Evolutionary conservation across 1,140 invertebrate genomes (phyloP).

Genomic region (Bactericera cockerelli): DNA sequence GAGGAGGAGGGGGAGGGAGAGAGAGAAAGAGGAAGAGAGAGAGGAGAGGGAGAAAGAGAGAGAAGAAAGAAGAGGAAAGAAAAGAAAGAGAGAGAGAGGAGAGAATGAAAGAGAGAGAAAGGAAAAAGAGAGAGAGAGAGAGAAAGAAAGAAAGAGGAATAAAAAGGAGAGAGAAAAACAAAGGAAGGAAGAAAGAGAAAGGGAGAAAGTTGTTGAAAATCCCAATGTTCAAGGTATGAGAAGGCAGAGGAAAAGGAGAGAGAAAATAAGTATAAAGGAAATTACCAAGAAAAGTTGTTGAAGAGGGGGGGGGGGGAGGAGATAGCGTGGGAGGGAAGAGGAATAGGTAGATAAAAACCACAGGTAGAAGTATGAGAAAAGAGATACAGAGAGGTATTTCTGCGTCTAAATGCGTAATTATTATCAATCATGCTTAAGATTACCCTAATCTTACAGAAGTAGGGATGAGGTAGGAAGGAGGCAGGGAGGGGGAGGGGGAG

Average conservation of each 20-base stretch:
- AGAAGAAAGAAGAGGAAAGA: not conserved
- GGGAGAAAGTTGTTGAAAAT: slow-evolving; percentile 13
- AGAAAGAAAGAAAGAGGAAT: not conserved
- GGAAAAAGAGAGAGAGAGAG: no score
- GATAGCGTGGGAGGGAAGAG: slow-evolving; percentile 16
- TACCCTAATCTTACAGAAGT: no score
- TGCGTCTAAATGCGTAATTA: no score
- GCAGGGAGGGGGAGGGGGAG: not conserved
- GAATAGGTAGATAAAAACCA: slow-evolving; percentile 12
- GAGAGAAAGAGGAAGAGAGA: slow-evolving; percentile 18
- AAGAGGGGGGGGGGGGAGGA: slow-evolving; percentile 12
- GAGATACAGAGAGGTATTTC: not conserved
- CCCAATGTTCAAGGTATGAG: slow-evolving; percentile 10
- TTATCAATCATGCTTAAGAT: no score
- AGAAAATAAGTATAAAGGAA: no score
- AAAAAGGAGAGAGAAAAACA: no score
- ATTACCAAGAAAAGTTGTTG: slow-evolving; percentile 11
- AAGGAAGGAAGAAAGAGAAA: slow-evolving; percentile 3
- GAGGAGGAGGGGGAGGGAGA: slow-evolving; percentile 11
- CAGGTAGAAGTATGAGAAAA: not conserved
- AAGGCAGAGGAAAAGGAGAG: slow-evolving; percentile 12
- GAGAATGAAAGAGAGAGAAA: no score
- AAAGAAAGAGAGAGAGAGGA: no score
- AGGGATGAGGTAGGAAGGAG: no score
- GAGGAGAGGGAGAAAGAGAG: slow-evolving; percentile 9